Conservation (phyloP, 2,113 vertebrate genomes). For the Chroicocephalus ridibundus region DNA sequence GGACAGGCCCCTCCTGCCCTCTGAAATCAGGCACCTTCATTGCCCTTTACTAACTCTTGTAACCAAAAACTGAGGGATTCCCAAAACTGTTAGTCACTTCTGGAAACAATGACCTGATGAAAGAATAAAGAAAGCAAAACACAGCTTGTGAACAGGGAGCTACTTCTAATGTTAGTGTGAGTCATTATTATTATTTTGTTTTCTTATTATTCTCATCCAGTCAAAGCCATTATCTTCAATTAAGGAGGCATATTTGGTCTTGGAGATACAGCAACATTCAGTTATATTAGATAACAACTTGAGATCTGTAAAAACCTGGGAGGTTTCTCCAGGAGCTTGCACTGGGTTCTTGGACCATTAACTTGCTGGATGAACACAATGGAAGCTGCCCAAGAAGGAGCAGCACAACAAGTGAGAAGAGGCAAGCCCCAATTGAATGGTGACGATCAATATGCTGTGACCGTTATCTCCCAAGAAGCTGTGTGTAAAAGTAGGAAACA, state of each 20-base stretch:
- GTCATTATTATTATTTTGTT: neutral
- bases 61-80: neutral
- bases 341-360: neutral
- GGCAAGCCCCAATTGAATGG: neutral
- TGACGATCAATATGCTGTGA: neutral
- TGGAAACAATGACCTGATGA: neutral
- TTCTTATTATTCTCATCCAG: neutral
- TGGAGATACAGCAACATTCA: neutral
- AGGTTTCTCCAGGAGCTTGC: neutral
- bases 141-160: neutral
- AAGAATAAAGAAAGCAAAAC: neutral
- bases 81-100: neutral
- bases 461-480: neutral
- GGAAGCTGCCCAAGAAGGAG: neutral
- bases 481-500: neutral
- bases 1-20: neutral
- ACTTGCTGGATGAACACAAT: neutral
- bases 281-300: neutral
- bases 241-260: neutral
- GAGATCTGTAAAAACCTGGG: neutral
- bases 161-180: neutral
- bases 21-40: neutral
- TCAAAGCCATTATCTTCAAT: neutral
- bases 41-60: neutral
- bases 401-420: neutral